These are phyloP conservation scores for Heteractis magnifica DNA, from an alignment of 92 coral and sea anemone species.

Conservation along the genomic window DNA sequence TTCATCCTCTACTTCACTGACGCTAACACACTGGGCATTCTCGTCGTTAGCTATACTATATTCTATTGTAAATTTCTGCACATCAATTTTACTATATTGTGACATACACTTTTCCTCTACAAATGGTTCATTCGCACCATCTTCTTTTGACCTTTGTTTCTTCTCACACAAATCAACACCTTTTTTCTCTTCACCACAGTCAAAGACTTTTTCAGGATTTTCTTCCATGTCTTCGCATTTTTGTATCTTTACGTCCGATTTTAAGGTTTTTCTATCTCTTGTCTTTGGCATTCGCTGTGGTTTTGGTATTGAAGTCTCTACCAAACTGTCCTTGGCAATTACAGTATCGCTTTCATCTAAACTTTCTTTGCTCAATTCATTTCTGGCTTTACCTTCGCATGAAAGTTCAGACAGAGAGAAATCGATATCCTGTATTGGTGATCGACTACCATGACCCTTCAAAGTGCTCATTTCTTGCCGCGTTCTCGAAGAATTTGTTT, in stretches of 20 bases:
- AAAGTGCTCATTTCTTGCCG: neutral
- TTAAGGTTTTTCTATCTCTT: conserved; percentile 33
- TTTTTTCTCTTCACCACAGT: neutral
- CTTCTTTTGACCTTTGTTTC: neutral
- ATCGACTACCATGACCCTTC: conserved; percentile 40
- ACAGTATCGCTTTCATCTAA: neutral
- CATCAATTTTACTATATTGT: neutral
- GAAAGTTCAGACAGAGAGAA: neutral
- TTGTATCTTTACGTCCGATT: conserved; percentile 14
- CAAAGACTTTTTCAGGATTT: conserved; percentile 3
- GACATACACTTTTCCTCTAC: conserved; percentile 6
- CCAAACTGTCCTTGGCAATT: neutral
- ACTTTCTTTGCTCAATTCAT: neutral
- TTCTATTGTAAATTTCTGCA: neutral
- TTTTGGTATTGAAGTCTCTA: conserved; percentile 35
- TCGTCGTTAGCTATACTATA: neutral
- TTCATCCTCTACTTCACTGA: neutral
- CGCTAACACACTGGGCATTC: neutral
- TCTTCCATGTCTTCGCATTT: neutral
- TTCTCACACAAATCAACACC: neutral
- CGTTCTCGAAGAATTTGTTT: neutral
- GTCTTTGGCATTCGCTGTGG: conserved; percentile 59
- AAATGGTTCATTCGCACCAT: neutral
- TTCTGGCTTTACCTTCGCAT: neutral
- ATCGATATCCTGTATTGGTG: conserved; percentile 24